A percentile compares a stretch with the other conserved stretches of the same genome.
These are phyloP conservation scores for Sialia sialis DNA, from an alignment of 2,113 vertebrate species.

Conservation along the genomic window DNA sequence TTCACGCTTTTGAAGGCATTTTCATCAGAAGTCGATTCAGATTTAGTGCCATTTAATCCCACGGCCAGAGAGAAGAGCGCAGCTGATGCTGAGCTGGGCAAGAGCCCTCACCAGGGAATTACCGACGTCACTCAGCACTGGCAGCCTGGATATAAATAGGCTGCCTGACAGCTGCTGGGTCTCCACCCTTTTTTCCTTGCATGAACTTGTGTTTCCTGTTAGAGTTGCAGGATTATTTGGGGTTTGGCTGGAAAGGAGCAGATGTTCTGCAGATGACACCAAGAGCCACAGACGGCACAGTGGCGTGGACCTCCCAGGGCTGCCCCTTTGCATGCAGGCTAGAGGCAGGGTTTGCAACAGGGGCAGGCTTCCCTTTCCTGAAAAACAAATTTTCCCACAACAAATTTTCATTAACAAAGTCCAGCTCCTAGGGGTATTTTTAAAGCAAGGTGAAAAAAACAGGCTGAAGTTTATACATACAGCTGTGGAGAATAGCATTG, in stretches of 20 bases:
- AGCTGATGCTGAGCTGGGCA: background rate
- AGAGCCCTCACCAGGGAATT: background rate
- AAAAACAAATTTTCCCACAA: background rate
- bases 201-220: conserved; percentile 45
- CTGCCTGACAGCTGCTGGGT: conserved; percentile 7
- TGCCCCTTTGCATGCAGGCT: background rate
- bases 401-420: background rate
- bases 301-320: background rate
- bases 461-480: background rate
- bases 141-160: conserved; percentile 39
- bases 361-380: background rate
- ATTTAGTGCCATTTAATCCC: background rate
- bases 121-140: background rate
- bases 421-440: background rate
- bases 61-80: background rate
- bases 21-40: background rate
- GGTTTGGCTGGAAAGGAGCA: conserved; percentile 25
- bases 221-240: conserved; percentile 12
- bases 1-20: background rate
- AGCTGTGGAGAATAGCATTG: background rate
- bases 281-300: background rate
- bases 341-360: background rate
- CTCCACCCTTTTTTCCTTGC: conserved; percentile 12
- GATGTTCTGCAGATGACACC: conserved; percentile 14
- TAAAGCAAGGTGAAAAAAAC: background rate